A percentile compares a stretch with the other conserved stretches of the same genome.
Conservation (phyloP, 2,113 vertebrate genomes). For the Nothobranchius kuhntae region DNA sequence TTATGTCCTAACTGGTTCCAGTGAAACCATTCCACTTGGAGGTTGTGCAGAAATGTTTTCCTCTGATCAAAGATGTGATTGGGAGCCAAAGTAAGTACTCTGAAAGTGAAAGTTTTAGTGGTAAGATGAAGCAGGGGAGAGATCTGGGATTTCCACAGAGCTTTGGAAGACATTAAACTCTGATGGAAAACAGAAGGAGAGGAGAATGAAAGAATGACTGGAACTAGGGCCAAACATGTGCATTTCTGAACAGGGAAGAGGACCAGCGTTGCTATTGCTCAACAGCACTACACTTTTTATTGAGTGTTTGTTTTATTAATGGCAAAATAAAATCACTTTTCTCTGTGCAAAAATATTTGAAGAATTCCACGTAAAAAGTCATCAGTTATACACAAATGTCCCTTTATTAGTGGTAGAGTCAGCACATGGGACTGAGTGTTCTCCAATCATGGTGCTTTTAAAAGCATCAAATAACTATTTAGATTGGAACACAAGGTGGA, state of each 20-base stretch:
- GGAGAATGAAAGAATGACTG: conserved; percentile 2
- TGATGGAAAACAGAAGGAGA: conserved; percentile 55
- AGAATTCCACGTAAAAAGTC: too few species aligned
- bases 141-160: conserved; percentile 40
- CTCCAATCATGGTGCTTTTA: too few species aligned
- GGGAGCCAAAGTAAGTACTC: conserved; percentile 63
- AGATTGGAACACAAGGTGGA: too few species aligned
- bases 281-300: neutral
- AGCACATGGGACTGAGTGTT: too few species aligned
- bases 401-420: too few species aligned
- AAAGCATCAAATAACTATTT: too few species aligned
- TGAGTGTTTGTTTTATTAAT: neutral
- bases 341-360: too few species aligned
- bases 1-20: conserved; percentile 41
- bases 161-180: conserved; percentile 20
- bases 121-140: conserved; percentile 25
- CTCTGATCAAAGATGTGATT: conserved; percentile 64
- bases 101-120: conserved; percentile 44
- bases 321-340: too few species aligned
- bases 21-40: conserved; percentile 23
- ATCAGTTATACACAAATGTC: too few species aligned
- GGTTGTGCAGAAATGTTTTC: conserved; percentile 51
- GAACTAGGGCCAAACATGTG: conserved; percentile 19
- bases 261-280: neutral
- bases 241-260: neutral